phyloP scores from a whole-genome alignment of 2,113 vertebrate genomes.

The Tupaia chinensis region DNA sequence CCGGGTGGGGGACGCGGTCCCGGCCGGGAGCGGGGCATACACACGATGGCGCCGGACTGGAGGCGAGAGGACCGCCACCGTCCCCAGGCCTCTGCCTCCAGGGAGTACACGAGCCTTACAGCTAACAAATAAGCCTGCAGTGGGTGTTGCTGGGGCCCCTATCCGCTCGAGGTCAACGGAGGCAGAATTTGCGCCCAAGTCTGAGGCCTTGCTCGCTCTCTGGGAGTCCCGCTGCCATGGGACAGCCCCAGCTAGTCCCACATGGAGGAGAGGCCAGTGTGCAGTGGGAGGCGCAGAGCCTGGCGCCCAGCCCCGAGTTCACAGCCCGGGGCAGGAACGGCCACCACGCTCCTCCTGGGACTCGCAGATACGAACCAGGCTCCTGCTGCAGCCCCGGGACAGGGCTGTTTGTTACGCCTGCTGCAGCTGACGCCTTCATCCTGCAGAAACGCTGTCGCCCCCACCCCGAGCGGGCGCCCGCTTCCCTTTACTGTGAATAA shows the following conservation, averaged over 20 bases:
- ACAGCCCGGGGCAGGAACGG: neutral
- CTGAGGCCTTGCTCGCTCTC: neutral
- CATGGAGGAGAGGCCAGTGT: neutral
- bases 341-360: neutral
- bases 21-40: slow-evolving; percentile 71
- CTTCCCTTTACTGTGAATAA: neutral
- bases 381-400: too few species aligned
- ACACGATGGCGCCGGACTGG: neutral
- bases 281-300: too few species aligned
- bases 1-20: slow-evolving; percentile 72
- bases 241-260: too few species aligned
- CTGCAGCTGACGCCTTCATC: neutral
- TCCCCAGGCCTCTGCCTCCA: neutral
- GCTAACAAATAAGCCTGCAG: neutral
- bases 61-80: neutral
- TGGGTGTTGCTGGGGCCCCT: neutral
- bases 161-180: neutral
- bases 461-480: neutral
- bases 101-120: too few species aligned
- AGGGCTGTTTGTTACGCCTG: neutral
- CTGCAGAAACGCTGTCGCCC: fast-evolving
- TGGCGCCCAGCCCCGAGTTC: neutral
- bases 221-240: neutral
- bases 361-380: too few species aligned
- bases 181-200: neutral